These are phyloP conservation scores for Penaeus indicus DNA, from an alignment of 1,140 invertebrate genomes.

Conservation along the genomic window DNA sequence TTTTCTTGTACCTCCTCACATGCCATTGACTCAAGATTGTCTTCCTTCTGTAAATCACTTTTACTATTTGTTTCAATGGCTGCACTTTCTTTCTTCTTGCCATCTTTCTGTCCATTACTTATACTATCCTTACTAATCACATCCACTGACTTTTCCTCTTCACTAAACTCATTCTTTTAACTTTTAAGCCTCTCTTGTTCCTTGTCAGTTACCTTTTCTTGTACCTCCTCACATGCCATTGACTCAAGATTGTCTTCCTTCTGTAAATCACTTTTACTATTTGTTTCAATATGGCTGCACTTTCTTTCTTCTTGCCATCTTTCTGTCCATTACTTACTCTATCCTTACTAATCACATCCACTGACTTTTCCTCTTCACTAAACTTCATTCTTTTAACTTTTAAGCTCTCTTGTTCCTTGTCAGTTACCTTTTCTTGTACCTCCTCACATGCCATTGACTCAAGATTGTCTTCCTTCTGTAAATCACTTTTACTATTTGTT, in stretches of 20 bases:
- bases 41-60: neutral
- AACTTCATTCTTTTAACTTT: neutral
- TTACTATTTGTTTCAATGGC: neutral
- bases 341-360: too few species aligned
- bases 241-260: neutral
- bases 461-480: too few species aligned
- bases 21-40: neutral
- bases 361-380: neutral
- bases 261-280: neutral
- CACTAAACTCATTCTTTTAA: neutral
- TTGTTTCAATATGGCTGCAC: neutral
- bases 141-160: neutral
- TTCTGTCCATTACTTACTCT: neutral
- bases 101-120: neutral
- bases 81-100: neutral
- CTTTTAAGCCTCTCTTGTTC: neutral
- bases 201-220: too few species aligned
- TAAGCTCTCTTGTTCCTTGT: neutral
- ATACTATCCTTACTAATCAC: neutral
- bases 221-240: neutral
- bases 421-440: too few species aligned
- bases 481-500: neutral
- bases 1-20: neutral
- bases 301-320: neutral
- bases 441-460: too few species aligned